Percentiles rank a stretch among this genome's conserved stretches.
Evolutionary conservation across 1,140 invertebrate species (phyloP).

Genomic region (Drosophila grimshawi): DNA sequence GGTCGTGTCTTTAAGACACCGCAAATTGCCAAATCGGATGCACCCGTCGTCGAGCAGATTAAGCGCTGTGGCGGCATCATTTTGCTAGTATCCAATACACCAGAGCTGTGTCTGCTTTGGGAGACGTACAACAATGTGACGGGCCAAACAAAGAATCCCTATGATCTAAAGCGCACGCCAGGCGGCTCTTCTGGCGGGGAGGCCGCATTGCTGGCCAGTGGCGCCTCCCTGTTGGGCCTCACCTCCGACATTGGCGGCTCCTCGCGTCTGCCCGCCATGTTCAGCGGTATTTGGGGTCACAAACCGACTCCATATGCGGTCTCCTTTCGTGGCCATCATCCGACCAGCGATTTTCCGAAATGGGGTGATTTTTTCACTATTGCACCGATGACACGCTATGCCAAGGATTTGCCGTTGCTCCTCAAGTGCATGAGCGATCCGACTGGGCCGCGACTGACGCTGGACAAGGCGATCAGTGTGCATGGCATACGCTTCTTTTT

Average conservation of each 20-base stretch:
- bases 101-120: conserved; percentile 95
- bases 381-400: conserved; percentile 93
- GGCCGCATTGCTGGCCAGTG: conserved; percentile 89
- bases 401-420: conserved; percentile 91
- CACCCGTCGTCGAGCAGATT: conserved; percentile 88
- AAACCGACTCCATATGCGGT: conserved; percentile 89
- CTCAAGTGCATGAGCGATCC: conserved; percentile 88
- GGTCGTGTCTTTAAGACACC: conserved; percentile 85
- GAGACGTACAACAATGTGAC: conserved; percentile 95
- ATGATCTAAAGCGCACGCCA: conserved; percentile 90
- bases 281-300: conserved; percentile 94
- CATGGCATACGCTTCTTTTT: conserved; percentile 91
- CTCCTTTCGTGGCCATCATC: conserved; percentile 87
- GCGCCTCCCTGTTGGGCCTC: conserved; percentile 91
- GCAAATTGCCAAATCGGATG: conserved; percentile 88
- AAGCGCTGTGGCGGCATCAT: conserved; percentile 93
- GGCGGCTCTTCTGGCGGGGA: conserved; percentile 93
- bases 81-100: conserved; percentile 94
- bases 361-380: conserved; percentile 88
- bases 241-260: conserved; percentile 95
- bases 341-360: conserved; percentile 85
- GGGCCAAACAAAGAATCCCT: conserved; percentile 95
- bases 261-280: conserved; percentile 92
- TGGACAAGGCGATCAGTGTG: conserved; percentile 88
- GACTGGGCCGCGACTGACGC: conserved; percentile 86